These are phyloP conservation scores for Paramacrobiotus metropolitanus DNA, from an alignment of 1,140 invertebrate species.

Conservation along the genomic window DNA sequence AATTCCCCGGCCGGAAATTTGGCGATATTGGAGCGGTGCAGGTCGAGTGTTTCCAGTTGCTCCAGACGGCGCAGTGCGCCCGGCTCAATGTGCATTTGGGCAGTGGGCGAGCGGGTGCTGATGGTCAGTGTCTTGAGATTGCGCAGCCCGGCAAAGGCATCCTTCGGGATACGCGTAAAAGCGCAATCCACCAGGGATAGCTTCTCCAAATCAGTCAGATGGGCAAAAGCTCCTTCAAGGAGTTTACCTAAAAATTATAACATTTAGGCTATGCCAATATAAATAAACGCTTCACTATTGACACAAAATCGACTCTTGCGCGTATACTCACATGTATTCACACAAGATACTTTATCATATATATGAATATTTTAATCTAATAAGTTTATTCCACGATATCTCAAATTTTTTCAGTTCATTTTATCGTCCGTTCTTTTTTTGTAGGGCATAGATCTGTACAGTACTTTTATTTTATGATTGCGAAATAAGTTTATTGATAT, in stretches of 20 bases:
- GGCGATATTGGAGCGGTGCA: conserved; percentile 56
- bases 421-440: no score
- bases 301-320: no score
- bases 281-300: no score
- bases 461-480: no score
- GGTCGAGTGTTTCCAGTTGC: conserved; percentile 40
- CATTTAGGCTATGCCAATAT: no score
- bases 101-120: conserved; percentile 41
- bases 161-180: conserved; percentile 37
- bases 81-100: conserved; percentile 37
- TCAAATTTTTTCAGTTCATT: no score
- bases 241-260: conserved; percentile 14
- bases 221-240: conserved; percentile 19
- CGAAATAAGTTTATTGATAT: no score
- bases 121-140: conserved; percentile 35
- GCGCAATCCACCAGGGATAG: conserved; percentile 14
- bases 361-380: no score
- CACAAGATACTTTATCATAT: no score
- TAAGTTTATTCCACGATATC: no score
- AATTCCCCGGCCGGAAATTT: conserved; percentile 43
- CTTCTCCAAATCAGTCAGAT: conserved; percentile 14
- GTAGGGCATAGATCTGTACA: no score
- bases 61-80: conserved; percentile 44
- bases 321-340: no score
- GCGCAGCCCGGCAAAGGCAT: conserved; percentile 14